Evolutionary conservation across 2,113 vertebrate genomes (phyloP), one percentile per base, ranked within the genome.

Genomic region (Cynocephalus volans): DNA sequence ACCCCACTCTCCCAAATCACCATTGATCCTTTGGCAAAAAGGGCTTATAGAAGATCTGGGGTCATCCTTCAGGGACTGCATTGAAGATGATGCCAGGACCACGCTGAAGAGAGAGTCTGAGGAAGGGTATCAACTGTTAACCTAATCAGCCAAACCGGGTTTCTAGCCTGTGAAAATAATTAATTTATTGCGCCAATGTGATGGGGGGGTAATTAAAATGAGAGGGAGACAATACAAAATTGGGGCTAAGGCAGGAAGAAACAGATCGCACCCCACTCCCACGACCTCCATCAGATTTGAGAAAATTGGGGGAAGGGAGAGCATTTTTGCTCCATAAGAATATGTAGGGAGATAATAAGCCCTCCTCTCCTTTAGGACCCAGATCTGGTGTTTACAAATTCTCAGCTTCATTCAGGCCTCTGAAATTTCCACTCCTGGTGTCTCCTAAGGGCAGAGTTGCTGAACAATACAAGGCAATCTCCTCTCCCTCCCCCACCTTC

Each of bases 401-500:
- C 64, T 93, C 10, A 28, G 58, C 45, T 83, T 80, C 70, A 90
- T 88, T 85, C 31, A 45, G 50, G 62, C 5, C 89, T 82, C 64
- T 84, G 58, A 96, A 96, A 84, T 93, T 96, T 94, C 80, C 41
- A 85, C 65, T 93, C 54, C 56, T 73, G 8, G 88, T 92, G 54
- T 98, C 70, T 95, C 50, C 54, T 91, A 95, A 82, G 73, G 93
- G 96, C 58, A 93, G 54, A 96, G 58, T 13, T 96, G 36, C 36
- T 77, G 36, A 97, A 90, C 75, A 97, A 77, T 77, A 50, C 41
- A 36, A 76, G 60, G 76, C 69, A 93, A 73, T 19, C 8, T 28
- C 19, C 33, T 19, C 23, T 87, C 65, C 65, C 54, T 88, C 48
- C 48, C 36, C 14, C 70, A 87, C 33, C 69, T 88, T 93, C 58